Conservation (phyloP, 2,888 invertebrate genomes). For the Ypsolopha scabrella region DNA sequence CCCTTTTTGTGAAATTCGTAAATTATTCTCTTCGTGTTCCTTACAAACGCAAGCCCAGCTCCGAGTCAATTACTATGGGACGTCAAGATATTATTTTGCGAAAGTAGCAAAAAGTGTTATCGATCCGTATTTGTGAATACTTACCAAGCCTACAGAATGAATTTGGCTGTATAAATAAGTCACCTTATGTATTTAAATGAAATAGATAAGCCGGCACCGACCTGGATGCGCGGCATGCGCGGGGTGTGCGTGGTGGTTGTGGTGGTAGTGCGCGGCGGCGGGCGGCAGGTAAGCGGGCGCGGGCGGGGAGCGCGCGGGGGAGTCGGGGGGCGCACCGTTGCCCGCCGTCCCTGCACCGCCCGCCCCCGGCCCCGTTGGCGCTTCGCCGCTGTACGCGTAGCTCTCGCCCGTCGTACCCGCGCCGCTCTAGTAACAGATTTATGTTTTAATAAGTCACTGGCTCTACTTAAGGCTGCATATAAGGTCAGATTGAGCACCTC, state of each 20-base stretch:
- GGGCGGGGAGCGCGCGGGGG: constrained; percentile 83
- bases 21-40: no score
- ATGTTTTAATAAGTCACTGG: constrained; percentile 33
- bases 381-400: constrained; percentile 34
- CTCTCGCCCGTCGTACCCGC: constrained; percentile 52
- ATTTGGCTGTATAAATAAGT: no score
- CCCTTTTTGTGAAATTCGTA: no score
- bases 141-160: no score
- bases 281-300: constrained; percentile 47
- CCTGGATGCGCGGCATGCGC: constrained; percentile 19
- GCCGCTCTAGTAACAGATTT: constrained; percentile 70
- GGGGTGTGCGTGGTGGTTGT: constrained; percentile 9
- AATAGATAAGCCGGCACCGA: constrained; percentile 7
- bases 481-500: no score
- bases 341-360: constrained; percentile 69
- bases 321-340: constrained; percentile 79
- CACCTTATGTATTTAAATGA: no score
- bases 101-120: no score
- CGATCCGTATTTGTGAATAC: no score
- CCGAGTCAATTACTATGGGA: no score
- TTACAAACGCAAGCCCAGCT: no score
- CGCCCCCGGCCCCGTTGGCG: constrained; percentile 50
- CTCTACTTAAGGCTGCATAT: no score
- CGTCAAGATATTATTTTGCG: no score
- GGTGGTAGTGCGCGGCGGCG: constrained; percentile 57